These are phyloP conservation scores for Nomada ruficornis DNA, from an alignment of 2,888 invertebrate genomes.

Conservation along the genomic window DNA sequence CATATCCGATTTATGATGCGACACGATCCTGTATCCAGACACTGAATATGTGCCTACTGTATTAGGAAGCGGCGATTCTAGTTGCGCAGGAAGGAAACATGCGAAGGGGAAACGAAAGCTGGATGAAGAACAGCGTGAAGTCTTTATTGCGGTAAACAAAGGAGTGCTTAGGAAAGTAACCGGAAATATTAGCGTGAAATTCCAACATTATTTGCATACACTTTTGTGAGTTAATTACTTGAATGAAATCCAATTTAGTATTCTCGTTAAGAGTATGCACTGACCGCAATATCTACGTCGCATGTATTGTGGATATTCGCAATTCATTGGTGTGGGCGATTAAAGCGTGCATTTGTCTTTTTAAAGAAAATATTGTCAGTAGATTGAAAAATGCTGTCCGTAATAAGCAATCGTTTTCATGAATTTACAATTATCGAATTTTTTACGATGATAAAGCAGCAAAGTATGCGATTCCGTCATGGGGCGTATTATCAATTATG, in stretches of 20 bases:
- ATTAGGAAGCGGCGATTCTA: slow-evolving; percentile 2
- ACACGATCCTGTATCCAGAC: slow-evolving; percentile 9
- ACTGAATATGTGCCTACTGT: neutral
- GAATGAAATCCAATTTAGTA: neutral
- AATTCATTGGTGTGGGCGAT: neutral
- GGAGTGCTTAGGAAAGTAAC: neutral
- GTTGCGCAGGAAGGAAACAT: neutral
- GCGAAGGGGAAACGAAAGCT: slow-evolving; percentile 16
- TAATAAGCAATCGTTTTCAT: neutral
- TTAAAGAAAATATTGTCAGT: neutral
- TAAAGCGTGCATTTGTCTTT: neutral
- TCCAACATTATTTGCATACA: neutral
- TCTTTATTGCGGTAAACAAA: neutral
- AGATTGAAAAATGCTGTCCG: neutral
- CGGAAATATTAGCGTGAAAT: neutral
- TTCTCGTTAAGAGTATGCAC: neutral
- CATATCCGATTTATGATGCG: slow-evolving; percentile 28
- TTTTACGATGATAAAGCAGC: too few species aligned
- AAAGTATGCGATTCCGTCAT: neutral
- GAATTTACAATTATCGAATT: neutral
- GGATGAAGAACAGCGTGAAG: slow-evolving; percentile 1
- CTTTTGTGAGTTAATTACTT: neutral
- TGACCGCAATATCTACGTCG: neutral
- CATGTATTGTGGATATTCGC: neutral
- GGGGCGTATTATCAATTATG: neutral